Base-by-base conservation (phyloP, 2,797 vertebrate species). In the Triplophysa bombifrons region DNA sequence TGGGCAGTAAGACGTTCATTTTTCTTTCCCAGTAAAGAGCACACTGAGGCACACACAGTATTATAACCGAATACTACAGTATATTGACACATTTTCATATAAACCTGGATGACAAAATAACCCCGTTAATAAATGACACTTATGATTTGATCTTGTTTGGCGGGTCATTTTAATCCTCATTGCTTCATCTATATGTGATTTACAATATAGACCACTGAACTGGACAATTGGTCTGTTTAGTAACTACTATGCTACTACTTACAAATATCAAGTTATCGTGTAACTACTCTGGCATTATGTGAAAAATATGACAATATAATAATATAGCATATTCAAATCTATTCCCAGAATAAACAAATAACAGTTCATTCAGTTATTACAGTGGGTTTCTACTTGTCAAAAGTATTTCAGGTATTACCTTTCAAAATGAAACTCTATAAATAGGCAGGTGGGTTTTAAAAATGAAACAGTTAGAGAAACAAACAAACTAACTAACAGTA, bases 141-240 rank as follows among this genome's bases (percentile, higher is more conserved):
- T 53, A 53, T 53, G 44, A 56, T 68, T 68, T 71, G 41, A 74
- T 12, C 50, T 69, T 78, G 48, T 61, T 53, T 74, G 41, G 5
- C 17, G 8, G 27, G 51, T 75, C 50, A 38, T 58, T 83, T 25
- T 50, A 48, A 27, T 55, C 34, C 34, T 78, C 48, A 34, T 74
- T 76, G 70, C 17, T 60, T 72, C 11, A 20, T 78, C 66, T 70
- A 71, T 70, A 71, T 83, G 58, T 72, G 72, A 80, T 71, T 75
- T 75, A 83, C 81, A 78, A 74, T 74, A 80, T n/a, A 75, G 50
- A 82, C 72, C 53, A 79, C 71, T 65, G 66, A 65, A 74, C 81
- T 79, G 51, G 72, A 83, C 76, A 75, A 65, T 76, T 78, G 68
- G 66, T 83, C 72, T 48, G 25, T 50, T 79, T 38, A 69, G 76